Conservation (phyloP, 2,888 invertebrate genomes). For the Carpatolechia fugitivella region DNA sequence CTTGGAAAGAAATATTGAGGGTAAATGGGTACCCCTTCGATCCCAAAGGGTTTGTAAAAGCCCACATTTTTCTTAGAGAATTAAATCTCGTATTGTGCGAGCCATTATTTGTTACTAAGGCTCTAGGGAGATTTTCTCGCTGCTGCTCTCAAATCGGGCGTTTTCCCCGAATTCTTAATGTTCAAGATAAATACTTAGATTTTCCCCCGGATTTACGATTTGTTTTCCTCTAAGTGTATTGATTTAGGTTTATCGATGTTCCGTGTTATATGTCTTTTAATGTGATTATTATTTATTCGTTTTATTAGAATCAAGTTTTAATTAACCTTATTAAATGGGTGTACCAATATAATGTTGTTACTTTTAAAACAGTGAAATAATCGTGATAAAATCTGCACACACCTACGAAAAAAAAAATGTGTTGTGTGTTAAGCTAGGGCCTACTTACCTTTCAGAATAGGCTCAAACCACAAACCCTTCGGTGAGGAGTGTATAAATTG, state of each 20-base stretch:
- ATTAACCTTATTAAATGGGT: too few relatives aligned
- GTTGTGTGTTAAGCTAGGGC: too few relatives aligned
- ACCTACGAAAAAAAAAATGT: too few relatives aligned
- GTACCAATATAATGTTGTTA: too few relatives aligned
- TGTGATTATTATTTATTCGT: too few relatives aligned
- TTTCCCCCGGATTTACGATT: background rate
- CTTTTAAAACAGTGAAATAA: too few relatives aligned
- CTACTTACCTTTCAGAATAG: too few relatives aligned
- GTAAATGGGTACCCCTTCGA: background rate
- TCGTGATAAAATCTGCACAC: too few relatives aligned
- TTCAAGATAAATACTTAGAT: background rate
- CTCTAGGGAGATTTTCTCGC: background rate
- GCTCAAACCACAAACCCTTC: too few relatives aligned
- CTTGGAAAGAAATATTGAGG: conserved; percentile 1
- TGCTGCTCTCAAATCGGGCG: background rate
- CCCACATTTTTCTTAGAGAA: background rate
- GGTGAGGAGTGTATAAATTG: too few relatives aligned
- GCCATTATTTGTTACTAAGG: background rate
- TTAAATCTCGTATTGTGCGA: background rate
- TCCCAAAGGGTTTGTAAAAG: conserved; percentile 1
- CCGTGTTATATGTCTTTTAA: too few relatives aligned
- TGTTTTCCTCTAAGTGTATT: background rate
- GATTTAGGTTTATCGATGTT: background rate
- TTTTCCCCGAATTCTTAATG: background rate
- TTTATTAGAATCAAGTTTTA: too few relatives aligned